A percentile compares a stretch with the other conserved stretches of the same genome.
These are phyloP conservation scores for Sesia bembeciformis DNA, from an alignment of 2,888 invertebrate genomes.

Conservation along the genomic window DNA sequence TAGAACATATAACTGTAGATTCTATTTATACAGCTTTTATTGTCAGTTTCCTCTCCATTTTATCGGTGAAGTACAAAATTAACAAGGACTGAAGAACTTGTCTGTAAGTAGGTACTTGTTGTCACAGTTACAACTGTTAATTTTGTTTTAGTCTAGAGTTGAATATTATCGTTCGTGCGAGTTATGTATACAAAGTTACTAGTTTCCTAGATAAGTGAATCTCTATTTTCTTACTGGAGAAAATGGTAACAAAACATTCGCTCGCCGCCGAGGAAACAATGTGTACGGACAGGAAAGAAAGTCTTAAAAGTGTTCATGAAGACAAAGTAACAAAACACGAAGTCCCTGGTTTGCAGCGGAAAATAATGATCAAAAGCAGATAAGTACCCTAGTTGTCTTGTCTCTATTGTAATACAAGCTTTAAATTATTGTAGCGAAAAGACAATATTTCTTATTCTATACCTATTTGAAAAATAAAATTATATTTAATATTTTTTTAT, in stretches of 20 bases:
- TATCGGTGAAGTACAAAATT: not conserved
- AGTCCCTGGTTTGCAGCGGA: not conserved
- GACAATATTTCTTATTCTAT: too few species aligned
- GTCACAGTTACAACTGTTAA: not conserved
- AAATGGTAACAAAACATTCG: not conserved
- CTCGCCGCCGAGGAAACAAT: not conserved
- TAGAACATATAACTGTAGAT: not conserved
- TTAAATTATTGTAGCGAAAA: too few species aligned
- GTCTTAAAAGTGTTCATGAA: not conserved
- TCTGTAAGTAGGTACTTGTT: not conserved
- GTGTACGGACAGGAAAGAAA: not conserved
- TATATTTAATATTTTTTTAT: too few species aligned
- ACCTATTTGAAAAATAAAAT: too few species aligned
- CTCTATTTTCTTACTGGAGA: not conserved
- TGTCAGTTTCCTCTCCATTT: too few species aligned
- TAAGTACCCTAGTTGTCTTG: not conserved
- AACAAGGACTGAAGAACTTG: not conserved
- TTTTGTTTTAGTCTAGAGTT: not conserved
- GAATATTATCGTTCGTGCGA: not conserved
- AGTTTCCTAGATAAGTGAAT: not conserved
- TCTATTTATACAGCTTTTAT: too few species aligned
- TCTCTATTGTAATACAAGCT: too few species aligned
- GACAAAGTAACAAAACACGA: not conserved
- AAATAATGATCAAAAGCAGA: not conserved
- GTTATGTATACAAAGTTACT: too few species aligned